Evolutionary conservation across 2,113 vertebrate genomes (phyloP).

Genomic region (Caracal caracal): DNA sequence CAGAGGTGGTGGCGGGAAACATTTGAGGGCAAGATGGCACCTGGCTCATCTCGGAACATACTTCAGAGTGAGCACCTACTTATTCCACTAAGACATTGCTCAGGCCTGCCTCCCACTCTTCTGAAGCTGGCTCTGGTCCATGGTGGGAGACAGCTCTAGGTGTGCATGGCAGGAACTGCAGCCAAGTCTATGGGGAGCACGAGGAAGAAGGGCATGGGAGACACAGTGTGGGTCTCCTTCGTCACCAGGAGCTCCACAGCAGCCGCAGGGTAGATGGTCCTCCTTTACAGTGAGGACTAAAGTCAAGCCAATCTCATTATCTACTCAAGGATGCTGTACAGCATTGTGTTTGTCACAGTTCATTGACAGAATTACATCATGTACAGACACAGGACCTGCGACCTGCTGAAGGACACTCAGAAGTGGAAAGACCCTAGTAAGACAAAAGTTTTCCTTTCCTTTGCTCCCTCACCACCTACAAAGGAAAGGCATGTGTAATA

Average conservation of each 20-base stretch:
- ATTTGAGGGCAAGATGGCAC: not conserved
- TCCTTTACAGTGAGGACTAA: not conserved
- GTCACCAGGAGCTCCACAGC: not conserved
- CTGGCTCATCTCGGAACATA: not conserved
- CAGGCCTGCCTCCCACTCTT: not conserved
- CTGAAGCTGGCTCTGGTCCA: not conserved
- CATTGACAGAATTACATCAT: not conserved
- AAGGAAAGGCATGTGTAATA: not conserved
- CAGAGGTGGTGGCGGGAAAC: not conserved
- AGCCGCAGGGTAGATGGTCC: not conserved
- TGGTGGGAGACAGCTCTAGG: not conserved
- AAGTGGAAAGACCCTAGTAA: not conserved
- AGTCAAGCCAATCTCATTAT: not conserved
- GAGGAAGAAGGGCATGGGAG: no score
- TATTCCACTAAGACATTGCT: not conserved
- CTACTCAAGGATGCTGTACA: not conserved
- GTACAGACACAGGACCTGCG: not conserved
- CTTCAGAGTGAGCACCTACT: not conserved
- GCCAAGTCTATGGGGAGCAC: not conserved
- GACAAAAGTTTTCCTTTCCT: not conserved
- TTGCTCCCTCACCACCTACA: not conserved
- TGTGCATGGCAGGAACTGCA: fast-evolving
- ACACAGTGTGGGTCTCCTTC: not conserved
- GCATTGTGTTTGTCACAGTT: not conserved
- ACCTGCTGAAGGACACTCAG: not conserved